Percentiles rank a stretch among this genome's conserved stretches.
phyloP scores from a whole-genome alignment of 2,888 invertebrate genomes.

The Hypselothyrea guttata region DNA sequence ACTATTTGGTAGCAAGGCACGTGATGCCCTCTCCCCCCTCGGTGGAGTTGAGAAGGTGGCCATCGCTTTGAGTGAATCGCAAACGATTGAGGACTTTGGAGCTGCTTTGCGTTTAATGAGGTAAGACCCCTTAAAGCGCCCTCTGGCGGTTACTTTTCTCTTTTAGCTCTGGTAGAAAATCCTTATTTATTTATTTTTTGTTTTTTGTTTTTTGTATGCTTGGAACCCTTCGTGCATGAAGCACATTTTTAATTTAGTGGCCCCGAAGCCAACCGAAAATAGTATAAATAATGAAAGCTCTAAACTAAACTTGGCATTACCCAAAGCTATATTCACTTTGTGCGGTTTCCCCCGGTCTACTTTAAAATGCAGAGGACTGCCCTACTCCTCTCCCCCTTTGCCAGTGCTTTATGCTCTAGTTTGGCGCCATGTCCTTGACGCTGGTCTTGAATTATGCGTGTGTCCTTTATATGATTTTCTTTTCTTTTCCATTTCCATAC shows the following conservation, averaged over 20 bases:
- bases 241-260: constrained; percentile 44
- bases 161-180: no score
- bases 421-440: constrained; percentile 37
- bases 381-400: neutral
- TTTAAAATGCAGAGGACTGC: neutral
- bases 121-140: constrained; percentile 58
- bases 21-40: constrained; percentile 94
- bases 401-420: constrained; percentile 1
- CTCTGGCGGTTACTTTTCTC: no score
- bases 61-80: constrained; percentile 95
- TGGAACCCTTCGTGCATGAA: constrained; percentile 11
- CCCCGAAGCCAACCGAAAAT: constrained; percentile 32
- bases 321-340: constrained; percentile 47
- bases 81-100: constrained; percentile 95
- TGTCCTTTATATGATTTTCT: constrained; percentile 15
- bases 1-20: constrained; percentile 96
- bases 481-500: constrained; percentile 4
- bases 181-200: constrained; percentile 11
- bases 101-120: constrained; percentile 83
- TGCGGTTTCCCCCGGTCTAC: constrained; percentile 6
- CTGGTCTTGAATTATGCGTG: constrained; percentile 40
- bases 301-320: constrained; percentile 58
- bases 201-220: constrained; percentile 11
- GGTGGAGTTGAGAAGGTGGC: constrained; percentile 98
- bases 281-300: constrained; percentile 67